phyloP scores from a whole-genome alignment of 2,797 vertebrate species.

The Sternarchorhynchus goeldii region DNA sequence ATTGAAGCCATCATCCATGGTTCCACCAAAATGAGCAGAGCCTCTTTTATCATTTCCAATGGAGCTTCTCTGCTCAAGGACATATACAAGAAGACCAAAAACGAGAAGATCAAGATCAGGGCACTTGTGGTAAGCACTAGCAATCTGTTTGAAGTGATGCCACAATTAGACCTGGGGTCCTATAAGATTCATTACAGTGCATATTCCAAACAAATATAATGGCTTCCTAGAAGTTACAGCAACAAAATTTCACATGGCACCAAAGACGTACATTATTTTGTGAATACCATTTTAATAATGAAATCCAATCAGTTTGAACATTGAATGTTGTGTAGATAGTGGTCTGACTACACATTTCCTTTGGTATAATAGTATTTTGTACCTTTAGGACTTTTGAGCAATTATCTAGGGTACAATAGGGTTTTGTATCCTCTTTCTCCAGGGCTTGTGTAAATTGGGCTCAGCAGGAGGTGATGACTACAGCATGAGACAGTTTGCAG shows the following conservation, averaged over 20 bases:
- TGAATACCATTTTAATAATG: no score
- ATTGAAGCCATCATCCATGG: conserved; percentile 94
- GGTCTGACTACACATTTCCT: no score
- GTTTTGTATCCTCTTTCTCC: conserved; percentile 41
- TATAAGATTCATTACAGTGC: not conserved
- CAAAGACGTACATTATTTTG: no score
- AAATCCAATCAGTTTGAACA: no score
- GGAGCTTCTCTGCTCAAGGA: conserved; percentile 91
- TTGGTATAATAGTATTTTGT: no score
- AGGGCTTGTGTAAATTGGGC: conserved; percentile 98
- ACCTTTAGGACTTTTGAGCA: not conserved
- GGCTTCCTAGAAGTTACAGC: no score
- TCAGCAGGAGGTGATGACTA: conserved; percentile 98
- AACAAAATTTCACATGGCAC: no score
- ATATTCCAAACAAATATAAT: no score
- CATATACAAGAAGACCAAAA: conserved; percentile 97
- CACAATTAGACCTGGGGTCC: not conserved
- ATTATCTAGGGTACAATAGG: no score
- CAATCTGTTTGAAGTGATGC: not conserved
- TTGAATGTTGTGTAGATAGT: no score
- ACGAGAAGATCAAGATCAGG: conserved; percentile 96
- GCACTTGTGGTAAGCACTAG: conserved; percentile 86
- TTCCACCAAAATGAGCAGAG: conserved; percentile 92
- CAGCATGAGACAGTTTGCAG: conserved; percentile 91
- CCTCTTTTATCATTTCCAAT: conserved; percentile 94